Evolutionary conservation across 64 coral and sea anemone genomes (phyloP).

Genomic region (Platygyra sinensis): DNA sequence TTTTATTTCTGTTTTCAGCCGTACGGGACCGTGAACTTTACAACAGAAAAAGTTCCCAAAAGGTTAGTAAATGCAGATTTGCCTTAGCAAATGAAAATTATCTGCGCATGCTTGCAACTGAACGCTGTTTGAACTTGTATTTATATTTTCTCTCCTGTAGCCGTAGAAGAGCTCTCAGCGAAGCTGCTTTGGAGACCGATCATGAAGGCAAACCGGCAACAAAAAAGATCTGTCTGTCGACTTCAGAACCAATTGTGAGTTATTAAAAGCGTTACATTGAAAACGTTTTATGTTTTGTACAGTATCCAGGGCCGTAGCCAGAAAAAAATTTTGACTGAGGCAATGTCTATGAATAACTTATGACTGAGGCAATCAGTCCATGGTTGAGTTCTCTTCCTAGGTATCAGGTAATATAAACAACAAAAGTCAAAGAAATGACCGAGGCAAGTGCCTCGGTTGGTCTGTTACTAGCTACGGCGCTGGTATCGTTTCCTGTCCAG

Average conservation of each 20-base stretch:
- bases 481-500: no score
- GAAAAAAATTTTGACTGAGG: no score
- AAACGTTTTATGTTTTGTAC: no score
- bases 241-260: constrained; percentile 20
- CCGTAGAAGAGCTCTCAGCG: neutral
- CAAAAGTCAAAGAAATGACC: no score
- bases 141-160: neutral
- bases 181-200: neutral
- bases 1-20: neutral
- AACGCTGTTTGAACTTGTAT: neutral
- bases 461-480: no score
- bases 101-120: neutral
- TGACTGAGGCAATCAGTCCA: no score
- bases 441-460: no score
- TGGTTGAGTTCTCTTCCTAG: no score
- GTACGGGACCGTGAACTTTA: neutral
- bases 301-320: no score
- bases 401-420: no score
- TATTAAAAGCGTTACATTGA: neutral
- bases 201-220: neutral
- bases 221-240: constrained; percentile 1
- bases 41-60: neutral
- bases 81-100: neutral
- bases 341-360: no score
- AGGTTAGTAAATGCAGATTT: neutral